Conservation (phyloP, 92 coral and sea anemone species). For the Montipora capitata region DNA sequence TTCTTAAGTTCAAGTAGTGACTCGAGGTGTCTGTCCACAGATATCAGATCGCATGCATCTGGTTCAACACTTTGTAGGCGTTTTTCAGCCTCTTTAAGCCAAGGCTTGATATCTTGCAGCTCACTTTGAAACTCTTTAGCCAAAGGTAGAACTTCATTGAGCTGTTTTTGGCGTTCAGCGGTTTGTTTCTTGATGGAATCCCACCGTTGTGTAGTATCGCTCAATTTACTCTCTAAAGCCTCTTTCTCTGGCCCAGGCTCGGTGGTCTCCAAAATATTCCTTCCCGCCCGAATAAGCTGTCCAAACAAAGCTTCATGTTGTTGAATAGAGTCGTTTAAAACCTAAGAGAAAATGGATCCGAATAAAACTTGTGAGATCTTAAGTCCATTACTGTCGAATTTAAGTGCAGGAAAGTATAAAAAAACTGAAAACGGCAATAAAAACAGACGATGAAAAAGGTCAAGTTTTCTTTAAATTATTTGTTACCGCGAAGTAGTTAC, state of each 20-base stretch:
- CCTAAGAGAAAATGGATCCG: conserved; percentile 47
- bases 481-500: background rate
- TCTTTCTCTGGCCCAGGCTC: conserved; percentile 99
- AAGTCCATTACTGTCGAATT: no score
- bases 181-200: conserved; percentile 84
- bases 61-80: conserved; percentile 76
- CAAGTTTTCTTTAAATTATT: background rate
- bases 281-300: conserved; percentile 90
- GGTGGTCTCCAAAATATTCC: conserved; percentile 84
- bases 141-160: conserved; percentile 91
- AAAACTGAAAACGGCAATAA: background rate
- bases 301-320: conserved; percentile 91
- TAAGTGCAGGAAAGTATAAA: no score
- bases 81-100: conserved; percentile 91
- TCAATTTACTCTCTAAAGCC: conserved; percentile 87
- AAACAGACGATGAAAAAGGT: background rate
- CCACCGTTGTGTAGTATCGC: conserved; percentile 93
- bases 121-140: conserved; percentile 91
- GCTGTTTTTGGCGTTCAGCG: conserved; percentile 85
- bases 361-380: background rate
- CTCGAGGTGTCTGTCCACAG: conserved; percentile 86
- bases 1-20: conserved; percentile 73
- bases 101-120: conserved; percentile 84
- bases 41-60: conserved; percentile 83
- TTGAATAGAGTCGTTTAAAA: conserved; percentile 85